phyloP scores from a whole-genome alignment of 2,113 vertebrate genomes.

The Notothenia coriiceps region DNA sequence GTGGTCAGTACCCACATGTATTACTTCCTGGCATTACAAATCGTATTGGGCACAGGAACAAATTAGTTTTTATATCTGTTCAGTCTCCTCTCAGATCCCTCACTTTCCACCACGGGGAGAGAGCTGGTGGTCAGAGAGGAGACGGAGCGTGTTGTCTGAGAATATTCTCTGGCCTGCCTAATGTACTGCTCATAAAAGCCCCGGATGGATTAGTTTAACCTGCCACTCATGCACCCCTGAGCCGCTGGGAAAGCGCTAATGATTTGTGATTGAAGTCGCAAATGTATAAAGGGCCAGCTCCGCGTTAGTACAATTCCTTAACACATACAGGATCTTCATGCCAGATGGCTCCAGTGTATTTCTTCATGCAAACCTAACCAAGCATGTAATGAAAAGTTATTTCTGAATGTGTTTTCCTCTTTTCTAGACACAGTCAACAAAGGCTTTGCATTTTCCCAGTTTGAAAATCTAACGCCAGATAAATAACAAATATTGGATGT shows the following conservation, averaged over 20 bases:
- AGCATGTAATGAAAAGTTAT: slow-evolving; percentile 4
- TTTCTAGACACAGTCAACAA: slow-evolving; percentile 5
- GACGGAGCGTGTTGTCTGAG: slow-evolving; percentile 52
- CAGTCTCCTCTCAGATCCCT: slow-evolving; percentile 37
- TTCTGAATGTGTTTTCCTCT: slow-evolving; percentile 22
- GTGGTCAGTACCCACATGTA: slow-evolving; percentile 30
- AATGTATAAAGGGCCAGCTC: slow-evolving; percentile 35
- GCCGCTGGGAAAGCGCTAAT: slow-evolving; percentile 59
- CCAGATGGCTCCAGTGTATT: no score
- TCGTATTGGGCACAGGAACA: slow-evolving; percentile 57
- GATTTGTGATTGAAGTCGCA: slow-evolving; percentile 61
- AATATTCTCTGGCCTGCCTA: slow-evolving; percentile 53
- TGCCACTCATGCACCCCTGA: slow-evolving; percentile 57
- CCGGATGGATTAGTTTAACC: slow-evolving; percentile 60
- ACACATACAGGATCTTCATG: neutral
- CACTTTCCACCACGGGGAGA: slow-evolving; percentile 41
- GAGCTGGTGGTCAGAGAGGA: slow-evolving; percentile 44
- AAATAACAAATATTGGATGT: neutral
- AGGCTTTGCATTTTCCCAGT: neutral
- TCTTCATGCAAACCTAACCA: slow-evolving; percentile 9
- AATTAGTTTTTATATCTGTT: slow-evolving; percentile 70
- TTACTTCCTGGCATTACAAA: slow-evolving; percentile 66
- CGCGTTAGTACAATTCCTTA: slow-evolving; percentile 24
- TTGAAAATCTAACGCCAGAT: slow-evolving; percentile 10
- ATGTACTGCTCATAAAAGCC: slow-evolving; percentile 67